Base-by-base conservation (phyloP, 2,113 vertebrate species). In the Circaetus gallicus region DNA sequence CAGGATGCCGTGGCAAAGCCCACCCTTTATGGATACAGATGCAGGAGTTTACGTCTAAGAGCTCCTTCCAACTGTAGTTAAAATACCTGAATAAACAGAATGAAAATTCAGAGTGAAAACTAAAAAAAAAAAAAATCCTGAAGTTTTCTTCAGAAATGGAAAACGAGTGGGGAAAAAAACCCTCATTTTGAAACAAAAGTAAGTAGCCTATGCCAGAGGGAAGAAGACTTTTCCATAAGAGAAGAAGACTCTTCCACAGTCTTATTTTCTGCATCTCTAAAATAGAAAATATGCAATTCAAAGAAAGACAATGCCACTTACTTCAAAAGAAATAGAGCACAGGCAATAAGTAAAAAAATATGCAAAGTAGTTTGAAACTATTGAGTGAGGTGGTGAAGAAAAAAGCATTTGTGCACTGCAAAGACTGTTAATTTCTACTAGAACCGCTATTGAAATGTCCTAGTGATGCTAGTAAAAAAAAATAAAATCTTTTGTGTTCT, bases 401-500 rank as follows among this genome's bases (percentile, higher is more conserved):
- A 42, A 20, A 76, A 78, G n/a, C 6, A 31, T 61, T 72, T 88
- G 13, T 38, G 28, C 22, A 18, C 40, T 72, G 31, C 66, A 49
- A 59, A 78, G 22, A 10, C 11, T 40, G 24, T 19, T 79, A 20
- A 53, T 79, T 82, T 61, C 81, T 81, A 5, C 18, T 80, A 47
- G 24, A 88, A 52, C 32, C 52, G 9, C 28, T 71, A 3, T 3
- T 80, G 36, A 92, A 88, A 90, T 13, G 2, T 61, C 52, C 26
- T 53, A 49, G 11, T 6, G 17, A 25, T 43, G 9, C 10, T 62
- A 52, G 17, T 25, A 69, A 79, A 82, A 84, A 84, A 29, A 65
- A n/a, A 18, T 5, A 8, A 40, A 9, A 13, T 5, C 4, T 38
- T 82, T 36, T 49, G 2, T 55, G 2, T 5, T 40, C 1, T 55